Conservation (phyloP, 2,888 invertebrate species). For the Callyntrura guangdongensis region DNA sequence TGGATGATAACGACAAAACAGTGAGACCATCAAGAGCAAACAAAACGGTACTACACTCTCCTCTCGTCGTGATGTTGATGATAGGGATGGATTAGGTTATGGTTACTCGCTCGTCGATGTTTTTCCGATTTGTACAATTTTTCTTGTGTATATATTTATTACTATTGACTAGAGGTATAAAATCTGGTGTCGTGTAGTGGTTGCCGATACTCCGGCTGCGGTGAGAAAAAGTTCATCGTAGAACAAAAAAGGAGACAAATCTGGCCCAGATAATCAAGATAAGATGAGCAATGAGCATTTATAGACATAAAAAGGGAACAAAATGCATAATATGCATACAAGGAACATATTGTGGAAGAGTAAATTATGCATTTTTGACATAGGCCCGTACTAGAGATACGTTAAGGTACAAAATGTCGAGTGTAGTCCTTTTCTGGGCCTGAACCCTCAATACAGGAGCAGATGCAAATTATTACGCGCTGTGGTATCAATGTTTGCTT, state of each 20-base stretch:
- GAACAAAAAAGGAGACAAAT: conserved; percentile 59
- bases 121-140: conserved; percentile 46
- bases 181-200: too few relatives aligned
- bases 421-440: neutral
- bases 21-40: conserved; percentile 38
- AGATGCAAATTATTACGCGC: conserved; percentile 38
- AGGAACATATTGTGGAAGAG: too few relatives aligned
- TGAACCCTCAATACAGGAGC: neutral
- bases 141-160: neutral
- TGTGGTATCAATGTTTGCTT: neutral
- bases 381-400: too few relatives aligned
- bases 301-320: conserved; percentile 48
- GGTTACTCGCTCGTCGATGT: conserved; percentile 25
- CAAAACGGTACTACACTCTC: conserved; percentile 45
- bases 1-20: conserved; percentile 65
- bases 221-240: conserved; percentile 57
- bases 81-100: conserved; percentile 52
- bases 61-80: neutral
- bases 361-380: too few relatives aligned
- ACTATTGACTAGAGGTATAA: neutral
- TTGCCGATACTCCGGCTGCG: neutral
- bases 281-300: conserved; percentile 60
- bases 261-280: conserved; percentile 68
- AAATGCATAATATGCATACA: conserved; percentile 4
- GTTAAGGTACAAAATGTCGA: too few relatives aligned